Base-by-base conservation (phyloP, 37 sponge, comb jelly and placozoan genomes). In the Beroe forskalii region DNA sequence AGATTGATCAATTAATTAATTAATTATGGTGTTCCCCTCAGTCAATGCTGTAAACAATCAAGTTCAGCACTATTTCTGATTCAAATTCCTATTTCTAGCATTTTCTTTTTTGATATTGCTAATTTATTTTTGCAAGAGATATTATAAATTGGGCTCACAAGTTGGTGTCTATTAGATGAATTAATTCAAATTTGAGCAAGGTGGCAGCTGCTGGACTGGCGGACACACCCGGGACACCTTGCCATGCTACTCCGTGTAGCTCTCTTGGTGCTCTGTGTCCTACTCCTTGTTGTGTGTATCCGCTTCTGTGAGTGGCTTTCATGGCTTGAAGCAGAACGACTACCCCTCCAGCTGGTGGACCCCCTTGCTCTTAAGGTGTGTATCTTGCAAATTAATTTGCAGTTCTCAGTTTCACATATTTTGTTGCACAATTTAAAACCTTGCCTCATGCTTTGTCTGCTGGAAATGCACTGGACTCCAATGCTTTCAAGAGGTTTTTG, bases 211-310 rank as follows among this genome's bases (percentile, higher is more conserved):
- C 55, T 48, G 55, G 55, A 17, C 55, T 48, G 55, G 55, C 55
- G 12, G 55, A 48, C 55, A 48, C 55, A 48, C 55, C 55, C 55
- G 55, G 55, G 12, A 17, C 55, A 64, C 31, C 25, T 22, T 6
- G 31, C 48, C 28, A 80, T 80, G 86, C 86, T 80, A 80, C 86
- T 80, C 19, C 86, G 86, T 41, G 86, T 80, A 44, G 86, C 86
- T 44, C 86, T 80, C 86, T 44, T 80, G 86, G 55, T 80, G 12
- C 55, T 80, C n/a, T 80, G 86, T 80, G 86, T 80, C 28, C n/a
- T 80, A 22, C 55, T 80, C 20, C 86, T 80, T 44, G 44, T 80
- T 38, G 37, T 80, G 55, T 80, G 86, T 37, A 80, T 80, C 43
- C 86, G 86, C 22, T 80, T 80, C 55, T 80, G 86, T 44, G 86